Evolutionary conservation across 2,797 vertebrate genomes (phyloP), one percentile per base, ranked within the genome.

Genomic region (Caiman crocodilus): DNA sequence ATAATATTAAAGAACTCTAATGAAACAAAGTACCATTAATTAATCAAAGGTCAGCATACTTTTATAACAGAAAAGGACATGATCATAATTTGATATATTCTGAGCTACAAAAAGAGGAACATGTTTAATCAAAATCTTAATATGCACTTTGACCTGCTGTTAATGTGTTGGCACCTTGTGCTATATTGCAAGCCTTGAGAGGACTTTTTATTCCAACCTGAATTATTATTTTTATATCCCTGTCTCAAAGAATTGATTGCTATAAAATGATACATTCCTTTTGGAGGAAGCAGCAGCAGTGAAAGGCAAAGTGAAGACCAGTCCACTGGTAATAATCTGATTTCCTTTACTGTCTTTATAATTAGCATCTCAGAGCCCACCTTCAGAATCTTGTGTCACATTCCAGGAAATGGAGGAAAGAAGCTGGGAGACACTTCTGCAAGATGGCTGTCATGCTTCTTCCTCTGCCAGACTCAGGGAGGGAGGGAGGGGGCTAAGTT

Each of bases 241-340:
- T 20, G 42, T 26, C 55, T 80, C 56, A 88, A 90, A 88, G 76
- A 14, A 20, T 83, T 23, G 42, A 57, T 85, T 28, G 77, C 56
- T 71, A 32, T 20, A 5, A n/a, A 26, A 74, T 42, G 23, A 74
- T 85, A 67, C 25, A 21, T 17, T 78, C 58, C 25, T 64, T 11
- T 25, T 83, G n/a, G 25, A 90, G 57, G 76, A 74, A 75, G 77
- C 78, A 59, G 9, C 80, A 84, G 82, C 30, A 59, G 16, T 20
- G 65, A 32, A 67, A 32, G n/a, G 7, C 25, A 84, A 75, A 84
- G 13, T 15, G 76, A 86, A 75, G 2, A 90, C 14, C 16, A 84
- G 50, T 57, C 90, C 60, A 69, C 14, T 74, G 65, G 61, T 17
- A 90, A 67, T 9, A 63, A 74, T 65, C 3, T 59, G 32, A 21